Base-by-base conservation (phyloP, 1,140 invertebrate species). In the Drosophila obscura region DNA sequence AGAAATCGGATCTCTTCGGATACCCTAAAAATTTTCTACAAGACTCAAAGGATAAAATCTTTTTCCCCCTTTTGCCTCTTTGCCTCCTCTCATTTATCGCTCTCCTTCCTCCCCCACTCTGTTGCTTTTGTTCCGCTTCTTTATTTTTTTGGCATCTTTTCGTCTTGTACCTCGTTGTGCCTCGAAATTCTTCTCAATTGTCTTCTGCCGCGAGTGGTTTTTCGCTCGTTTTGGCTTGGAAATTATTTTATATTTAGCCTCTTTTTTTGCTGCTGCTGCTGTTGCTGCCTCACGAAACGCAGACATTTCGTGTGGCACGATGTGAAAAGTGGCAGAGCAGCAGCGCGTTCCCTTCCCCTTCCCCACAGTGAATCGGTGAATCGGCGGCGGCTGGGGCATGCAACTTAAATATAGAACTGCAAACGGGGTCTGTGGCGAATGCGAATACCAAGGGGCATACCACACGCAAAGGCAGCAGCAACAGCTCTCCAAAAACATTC, bases 221-320 rank as follows among this genome's bases (percentile, higher is more conserved):
- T 39, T 39, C 35, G 11, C 35, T 39, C 24, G 63, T 56, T 51
- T 56, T 53, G 66, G 63, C 56, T 72, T 53, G 49, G 35, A 62
- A 73, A 73, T 73, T 24, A 73, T 73, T 73, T 73, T 73, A 73
- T 63, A 73, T 73, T 73, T 73, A 73, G 69, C 69, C 66, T 50
- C 58, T 51, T 69, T 49, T 44, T 49, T 39, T 24, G 49, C 61
- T 26, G 52, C 48, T 65, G 44, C 8, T 35, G 48, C 24, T 65
- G 45, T 19, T 49, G 67, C 63, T 68, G 45, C 28, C 46, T 69
- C 67, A 58, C 51, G 62, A 69, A 55, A 67, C 59, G 60, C 60
- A 66, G 68, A 31, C 68, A 72, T 73, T 73, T 73, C 69, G 69
- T 73, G 69, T 73, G 69, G 68, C 69, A 73, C 51, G 69, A 73